A percentile compares a stretch with the other conserved stretches of the same genome.
phyloP scores from a whole-genome alignment of 2,888 invertebrate genomes.

The Nemotelus nigrinus region DNA sequence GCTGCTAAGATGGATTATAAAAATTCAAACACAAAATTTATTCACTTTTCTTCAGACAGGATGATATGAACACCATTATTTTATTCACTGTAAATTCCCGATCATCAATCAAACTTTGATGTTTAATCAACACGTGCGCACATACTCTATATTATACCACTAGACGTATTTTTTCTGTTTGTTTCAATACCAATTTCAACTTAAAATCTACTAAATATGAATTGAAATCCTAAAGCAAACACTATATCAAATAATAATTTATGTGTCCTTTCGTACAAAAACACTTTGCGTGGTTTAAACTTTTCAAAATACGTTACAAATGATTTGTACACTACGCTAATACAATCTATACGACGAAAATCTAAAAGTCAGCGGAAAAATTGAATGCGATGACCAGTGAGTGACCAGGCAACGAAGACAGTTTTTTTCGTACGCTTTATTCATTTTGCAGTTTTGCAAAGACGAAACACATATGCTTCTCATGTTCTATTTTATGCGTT shows the following conservation, averaged over 20 bases:
- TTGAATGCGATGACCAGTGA: slow-evolving; percentile 7
- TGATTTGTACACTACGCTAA: slow-evolving; percentile 11
- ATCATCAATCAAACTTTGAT: no score
- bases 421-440: neutral
- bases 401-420: slow-evolving; percentile 23
- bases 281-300: neutral
- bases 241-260: neutral
- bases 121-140: no score
- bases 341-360: slow-evolving; percentile 22
- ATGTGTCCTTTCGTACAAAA: neutral
- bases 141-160: no score
- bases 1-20: neutral
- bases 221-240: neutral
- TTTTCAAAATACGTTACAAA: neutral
- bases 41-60: no score
- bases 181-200: neutral
- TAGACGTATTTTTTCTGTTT: slow-evolving; percentile 8
- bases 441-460: slow-evolving; percentile 14
- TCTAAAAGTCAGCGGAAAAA: slow-evolving; percentile 29
- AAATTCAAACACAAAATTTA: slow-evolving; percentile 31
- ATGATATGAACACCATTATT: no score
- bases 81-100: no score
- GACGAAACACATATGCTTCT: slow-evolving; percentile 25
- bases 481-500: slow-evolving; percentile 14
- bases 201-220: neutral